phyloP scores from a whole-genome alignment of 1,140 invertebrate species.

The Drosophila watanabei region DNA sequence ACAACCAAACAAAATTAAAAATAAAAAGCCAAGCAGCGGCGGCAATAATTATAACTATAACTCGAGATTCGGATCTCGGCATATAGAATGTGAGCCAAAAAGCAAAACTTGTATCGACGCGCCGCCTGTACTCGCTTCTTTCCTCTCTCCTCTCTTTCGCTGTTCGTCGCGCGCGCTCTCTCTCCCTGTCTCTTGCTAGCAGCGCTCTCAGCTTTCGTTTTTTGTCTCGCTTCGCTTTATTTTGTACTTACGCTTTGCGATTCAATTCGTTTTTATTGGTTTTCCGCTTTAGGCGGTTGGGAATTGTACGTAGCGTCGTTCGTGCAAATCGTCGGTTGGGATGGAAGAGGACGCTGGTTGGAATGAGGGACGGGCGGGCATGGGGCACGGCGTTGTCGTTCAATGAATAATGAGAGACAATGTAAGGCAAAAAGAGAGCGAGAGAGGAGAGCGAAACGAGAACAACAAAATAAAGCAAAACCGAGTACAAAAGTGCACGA shows the following conservation, averaged over 20 bases:
- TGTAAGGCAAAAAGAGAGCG: conserved; percentile 61
- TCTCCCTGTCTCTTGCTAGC: conserved; percentile 21
- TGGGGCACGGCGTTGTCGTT: conserved; percentile 59
- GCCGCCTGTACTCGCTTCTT: conserved; percentile 75
- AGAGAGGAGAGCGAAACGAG: conserved; percentile 52
- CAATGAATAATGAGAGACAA: conserved; percentile 83
- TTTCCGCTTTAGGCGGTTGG: conserved; percentile 81
- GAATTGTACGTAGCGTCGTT: conserved; percentile 75
- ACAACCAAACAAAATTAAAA: conserved; percentile 81
- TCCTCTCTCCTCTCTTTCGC: conserved; percentile 42
- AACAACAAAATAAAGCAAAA: conserved; percentile 80
- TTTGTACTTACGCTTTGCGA: conserved; percentile 84
- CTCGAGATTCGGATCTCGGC: conserved; percentile 74
- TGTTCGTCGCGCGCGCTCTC: conserved; percentile 15
- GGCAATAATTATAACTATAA: conserved; percentile 84
- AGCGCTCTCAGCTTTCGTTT: conserved; percentile 74
- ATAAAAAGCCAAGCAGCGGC: conserved; percentile 64
- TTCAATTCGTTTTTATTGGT: conserved; percentile 85
- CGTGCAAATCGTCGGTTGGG: conserved; percentile 68
- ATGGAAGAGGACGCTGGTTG: conserved; percentile 16
- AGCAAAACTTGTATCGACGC: conserved; percentile 77
- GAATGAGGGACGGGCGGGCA: conserved; percentile 14
- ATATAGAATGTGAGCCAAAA: conserved; percentile 80
- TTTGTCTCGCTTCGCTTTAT: conserved; percentile 82
- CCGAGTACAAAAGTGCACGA: conserved; percentile 77